Evolutionary conservation across 1,140 invertebrate genomes (phyloP).

Genomic region (Bacillus rossius): DNA sequence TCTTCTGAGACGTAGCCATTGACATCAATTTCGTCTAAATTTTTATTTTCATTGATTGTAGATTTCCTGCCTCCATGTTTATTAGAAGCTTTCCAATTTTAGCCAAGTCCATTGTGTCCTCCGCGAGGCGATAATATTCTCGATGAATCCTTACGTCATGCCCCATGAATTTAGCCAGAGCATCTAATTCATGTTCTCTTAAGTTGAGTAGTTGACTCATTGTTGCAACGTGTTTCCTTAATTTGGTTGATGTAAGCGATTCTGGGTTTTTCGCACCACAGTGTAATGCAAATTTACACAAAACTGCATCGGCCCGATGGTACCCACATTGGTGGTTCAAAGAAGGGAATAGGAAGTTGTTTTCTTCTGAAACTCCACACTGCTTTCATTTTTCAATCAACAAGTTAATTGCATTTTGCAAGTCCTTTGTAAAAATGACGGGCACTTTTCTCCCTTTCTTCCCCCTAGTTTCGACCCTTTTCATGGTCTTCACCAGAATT

Average conservation of each 20-base stretch:
- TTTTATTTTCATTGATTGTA: neutral
- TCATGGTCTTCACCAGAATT: conserved; percentile 1
- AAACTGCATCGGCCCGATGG: neutral
- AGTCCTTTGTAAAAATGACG: conserved; percentile 8
- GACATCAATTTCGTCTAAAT: conserved; percentile 5
- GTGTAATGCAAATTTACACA: neutral
- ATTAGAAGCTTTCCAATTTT: conserved; percentile 7
- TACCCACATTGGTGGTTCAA: neutral
- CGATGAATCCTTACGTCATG: conserved; percentile 21
- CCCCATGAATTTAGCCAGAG: conserved; percentile 20
- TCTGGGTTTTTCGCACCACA: conserved; percentile 9
- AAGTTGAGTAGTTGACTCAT: conserved; percentile 10
- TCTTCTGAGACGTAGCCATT: neutral
- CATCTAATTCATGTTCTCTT: conserved; percentile 2
- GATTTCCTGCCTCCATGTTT: conserved; percentile 1
- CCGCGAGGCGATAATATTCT: conserved; percentile 17
- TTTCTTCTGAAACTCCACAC: neutral
- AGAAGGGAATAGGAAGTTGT: neutral
- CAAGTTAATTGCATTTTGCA: neutral
- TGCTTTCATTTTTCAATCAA: conserved; percentile 4
- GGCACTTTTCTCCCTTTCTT: conserved; percentile 15
- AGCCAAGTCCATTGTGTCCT: conserved; percentile 6
- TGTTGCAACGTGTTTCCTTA: conserved; percentile 24
- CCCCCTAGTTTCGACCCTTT: conserved; percentile 14
- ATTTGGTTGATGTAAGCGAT: conserved; percentile 12